Percentiles rank a stretch among this genome's conserved stretches.
Evolutionary conservation across 1,140 invertebrate genomes (phyloP).

Genomic region (Lepidurus arcticus): DNA sequence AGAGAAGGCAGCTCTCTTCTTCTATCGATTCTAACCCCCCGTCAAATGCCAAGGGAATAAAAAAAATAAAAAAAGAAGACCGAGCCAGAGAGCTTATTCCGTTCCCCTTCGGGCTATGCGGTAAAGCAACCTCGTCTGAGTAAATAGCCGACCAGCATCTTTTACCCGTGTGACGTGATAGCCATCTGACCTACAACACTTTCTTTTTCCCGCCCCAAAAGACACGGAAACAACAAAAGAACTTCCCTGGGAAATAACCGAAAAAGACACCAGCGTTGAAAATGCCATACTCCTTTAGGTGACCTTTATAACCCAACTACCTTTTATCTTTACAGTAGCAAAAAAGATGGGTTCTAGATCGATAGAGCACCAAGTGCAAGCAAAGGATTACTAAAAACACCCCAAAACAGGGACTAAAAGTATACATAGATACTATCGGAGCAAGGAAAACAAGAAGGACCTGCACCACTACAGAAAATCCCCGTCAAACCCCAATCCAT

Average conservation of each 20-base stretch:
- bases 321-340: no score
- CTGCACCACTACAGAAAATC: no score
- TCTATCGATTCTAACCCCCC: background rate
- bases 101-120: background rate
- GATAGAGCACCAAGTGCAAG: no score
- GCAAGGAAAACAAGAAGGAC: no score
- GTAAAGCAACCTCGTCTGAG: slow-evolving; percentile 18
- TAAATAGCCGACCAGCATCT: slow-evolving; percentile 13
- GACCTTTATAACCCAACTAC: no score
- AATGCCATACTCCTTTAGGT: background rate
- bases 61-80: background rate
- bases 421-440: no score
- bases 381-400: no score
- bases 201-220: background rate
- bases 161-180: background rate
- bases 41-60: slow-evolving; percentile 8
- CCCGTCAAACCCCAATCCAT: no score
- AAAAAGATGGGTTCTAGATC: no score
- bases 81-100: background rate
- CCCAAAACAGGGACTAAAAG: no score
- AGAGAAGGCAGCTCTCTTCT: background rate
- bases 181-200: background rate
- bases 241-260: background rate
- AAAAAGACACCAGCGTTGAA: background rate
- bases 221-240: background rate